These are phyloP conservation scores for Pammene aurita DNA, from an alignment of 2,888 invertebrate species.

Conservation along the genomic window DNA sequence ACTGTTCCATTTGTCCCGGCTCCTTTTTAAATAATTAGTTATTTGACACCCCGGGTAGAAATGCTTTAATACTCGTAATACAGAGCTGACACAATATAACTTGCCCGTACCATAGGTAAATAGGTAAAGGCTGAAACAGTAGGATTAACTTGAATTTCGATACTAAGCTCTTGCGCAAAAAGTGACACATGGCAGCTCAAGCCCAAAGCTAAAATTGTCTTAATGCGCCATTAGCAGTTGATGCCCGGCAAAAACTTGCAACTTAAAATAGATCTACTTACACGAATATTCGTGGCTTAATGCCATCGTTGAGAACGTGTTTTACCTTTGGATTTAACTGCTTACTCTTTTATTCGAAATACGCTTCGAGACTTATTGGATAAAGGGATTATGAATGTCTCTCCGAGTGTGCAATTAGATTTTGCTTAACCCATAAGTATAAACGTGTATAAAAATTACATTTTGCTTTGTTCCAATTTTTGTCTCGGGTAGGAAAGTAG, in stretches of 20 bases:
- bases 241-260: constrained; percentile 57
- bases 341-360: constrained; percentile 67
- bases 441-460: background rate
- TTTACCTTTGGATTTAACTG: constrained; percentile 66
- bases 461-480: background rate
- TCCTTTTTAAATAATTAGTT: too few relatives aligned
- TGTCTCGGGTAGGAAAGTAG: background rate
- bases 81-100: too few relatives aligned
- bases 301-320: constrained; percentile 56
- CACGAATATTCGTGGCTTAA: constrained; percentile 68
- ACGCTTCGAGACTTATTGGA: constrained; percentile 66
- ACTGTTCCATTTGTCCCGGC: too few relatives aligned
- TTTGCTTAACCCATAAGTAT: constrained; percentile 42
- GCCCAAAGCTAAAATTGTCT: constrained; percentile 1
- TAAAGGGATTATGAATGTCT: constrained; percentile 63
- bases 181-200: background rate
- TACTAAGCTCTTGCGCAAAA: too few relatives aligned
- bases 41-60: too few relatives aligned
- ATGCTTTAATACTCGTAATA: too few relatives aligned
- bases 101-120: too few relatives aligned
- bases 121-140: too few relatives aligned
- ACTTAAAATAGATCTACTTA: constrained; percentile 60
- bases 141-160: too few relatives aligned
- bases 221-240: constrained; percentile 10
- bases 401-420: constrained; percentile 51